phyloP scores from a whole-genome alignment of 1,140 invertebrate genomes.

The Dermatophagoides farinae region DNA sequence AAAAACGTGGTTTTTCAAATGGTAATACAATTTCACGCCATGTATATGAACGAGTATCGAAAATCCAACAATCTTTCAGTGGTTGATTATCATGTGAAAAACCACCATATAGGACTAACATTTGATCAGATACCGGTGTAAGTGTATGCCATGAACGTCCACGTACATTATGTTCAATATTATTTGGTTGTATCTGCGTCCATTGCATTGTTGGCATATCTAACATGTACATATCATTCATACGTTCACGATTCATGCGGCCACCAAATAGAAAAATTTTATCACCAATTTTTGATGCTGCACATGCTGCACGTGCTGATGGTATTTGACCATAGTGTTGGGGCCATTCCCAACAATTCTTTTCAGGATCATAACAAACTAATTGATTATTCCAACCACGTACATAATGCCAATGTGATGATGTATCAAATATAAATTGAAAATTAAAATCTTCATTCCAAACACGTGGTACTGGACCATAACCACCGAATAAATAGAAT shows the following conservation, averaged over 20 bases:
- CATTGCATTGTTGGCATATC: slow-evolving; percentile 27
- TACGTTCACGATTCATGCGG: slow-evolving; percentile 22
- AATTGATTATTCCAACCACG: slow-evolving; percentile 14
- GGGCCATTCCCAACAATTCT: slow-evolving; percentile 25
- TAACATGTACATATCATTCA: slow-evolving; percentile 30
- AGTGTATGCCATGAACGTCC: slow-evolving; percentile 31
- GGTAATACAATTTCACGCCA: slow-evolving; percentile 16
- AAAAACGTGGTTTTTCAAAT: slow-evolving; percentile 16
- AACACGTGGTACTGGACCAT: not conserved
- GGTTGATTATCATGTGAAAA: slow-evolving; percentile 21
- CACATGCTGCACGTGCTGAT: slow-evolving; percentile 29
- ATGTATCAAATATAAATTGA: slow-evolving; percentile 20
- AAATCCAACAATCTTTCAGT: slow-evolving; percentile 19
- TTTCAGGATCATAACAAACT: slow-evolving; percentile 50
- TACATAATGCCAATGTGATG: slow-evolving; percentile 13
- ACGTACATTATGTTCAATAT: slow-evolving; percentile 17
- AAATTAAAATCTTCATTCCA: slow-evolving; percentile 18
- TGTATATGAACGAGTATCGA: not conserved
- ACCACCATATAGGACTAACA: slow-evolving; percentile 29
- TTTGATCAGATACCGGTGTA: slow-evolving; percentile 21
- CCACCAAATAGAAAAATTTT: slow-evolving; percentile 28
- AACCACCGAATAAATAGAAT: slow-evolving; percentile 26
- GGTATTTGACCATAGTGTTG: slow-evolving; percentile 24
- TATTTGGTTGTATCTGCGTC: slow-evolving; percentile 17
- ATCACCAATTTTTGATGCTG: slow-evolving; percentile 22